Conservation (phyloP, 64 coral and sea anemone genomes). For the Dendronephthya gigantea region DNA sequence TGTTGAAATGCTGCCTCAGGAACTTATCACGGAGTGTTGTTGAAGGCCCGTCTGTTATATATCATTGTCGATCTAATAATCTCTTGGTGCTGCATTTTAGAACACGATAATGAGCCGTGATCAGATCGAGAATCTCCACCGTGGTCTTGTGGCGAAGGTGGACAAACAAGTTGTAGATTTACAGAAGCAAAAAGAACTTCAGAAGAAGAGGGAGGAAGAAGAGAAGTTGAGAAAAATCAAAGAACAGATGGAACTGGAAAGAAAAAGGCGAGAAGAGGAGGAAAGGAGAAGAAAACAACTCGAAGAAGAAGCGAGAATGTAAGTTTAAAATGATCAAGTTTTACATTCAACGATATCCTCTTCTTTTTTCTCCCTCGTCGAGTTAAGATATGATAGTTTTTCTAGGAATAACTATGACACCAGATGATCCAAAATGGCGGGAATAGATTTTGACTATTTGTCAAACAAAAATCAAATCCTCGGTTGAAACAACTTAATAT, state of each 20-base stretch:
- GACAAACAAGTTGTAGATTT: constrained; percentile 67
- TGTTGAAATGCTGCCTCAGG: too few species aligned
- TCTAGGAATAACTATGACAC: too few species aligned
- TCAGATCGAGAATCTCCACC: constrained; percentile 58
- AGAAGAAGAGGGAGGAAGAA: constrained; percentile 80
- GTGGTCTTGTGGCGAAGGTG: constrained; percentile 41
- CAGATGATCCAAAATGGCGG: too few species aligned
- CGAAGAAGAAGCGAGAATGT: constrained; percentile 74
- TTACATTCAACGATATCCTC: not conserved
- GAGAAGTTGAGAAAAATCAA: constrained; percentile 80
- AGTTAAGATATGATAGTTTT: too few species aligned
- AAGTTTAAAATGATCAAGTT: not conserved
- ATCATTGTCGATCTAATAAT: not conserved
- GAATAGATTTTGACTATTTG: too few species aligned
- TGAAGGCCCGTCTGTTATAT: not conserved
- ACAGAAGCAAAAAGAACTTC: constrained; percentile 58
- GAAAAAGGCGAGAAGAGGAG: constrained; percentile 81
- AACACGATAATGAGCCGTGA: constrained; percentile 41
- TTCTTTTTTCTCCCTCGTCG: too few species aligned
- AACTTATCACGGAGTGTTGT: too few species aligned
- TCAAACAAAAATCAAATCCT: too few species aligned
- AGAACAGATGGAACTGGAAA: constrained; percentile 90
- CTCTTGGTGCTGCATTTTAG: constrained; percentile 20
- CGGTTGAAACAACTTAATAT: too few species aligned
- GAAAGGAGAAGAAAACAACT: constrained; percentile 78